These are phyloP conservation scores for Diuraphis noxia DNA, from an alignment of 1,140 invertebrate genomes.

Conservation along the genomic window DNA sequence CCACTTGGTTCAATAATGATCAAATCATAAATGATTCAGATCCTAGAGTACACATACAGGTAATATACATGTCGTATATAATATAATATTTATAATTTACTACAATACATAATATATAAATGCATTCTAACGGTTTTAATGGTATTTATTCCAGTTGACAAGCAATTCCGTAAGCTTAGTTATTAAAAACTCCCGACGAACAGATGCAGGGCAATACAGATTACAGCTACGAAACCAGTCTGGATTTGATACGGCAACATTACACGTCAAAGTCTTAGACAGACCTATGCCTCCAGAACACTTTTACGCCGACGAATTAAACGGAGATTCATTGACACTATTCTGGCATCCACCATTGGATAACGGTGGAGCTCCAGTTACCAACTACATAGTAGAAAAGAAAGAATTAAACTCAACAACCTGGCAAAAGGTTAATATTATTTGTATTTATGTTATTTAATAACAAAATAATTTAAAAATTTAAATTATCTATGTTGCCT, in stretches of 20 bases:
- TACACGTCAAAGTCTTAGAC: conserved; percentile 93
- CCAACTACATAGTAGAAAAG: conserved; percentile 96
- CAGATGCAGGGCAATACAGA: conserved; percentile 89
- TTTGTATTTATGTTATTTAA: background rate
- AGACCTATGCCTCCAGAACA: conserved; percentile 85
- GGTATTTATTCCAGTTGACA: conserved; percentile 65
- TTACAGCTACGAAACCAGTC: conserved; percentile 91
- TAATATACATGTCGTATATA: conserved; percentile 55
- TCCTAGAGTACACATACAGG: conserved; percentile 76
- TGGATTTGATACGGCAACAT: conserved; percentile 89
- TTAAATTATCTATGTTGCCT: background rate
- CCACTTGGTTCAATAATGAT: conserved; percentile 88
- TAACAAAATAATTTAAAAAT: no score
- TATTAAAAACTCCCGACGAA: conserved; percentile 87
- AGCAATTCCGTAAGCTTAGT: conserved; percentile 87
- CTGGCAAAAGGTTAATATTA: conserved; percentile 76
- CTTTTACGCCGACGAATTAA: conserved; percentile 88
- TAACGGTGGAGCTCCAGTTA: conserved; percentile 92
- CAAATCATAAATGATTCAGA: conserved; percentile 75
- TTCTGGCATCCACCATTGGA: conserved; percentile 96
- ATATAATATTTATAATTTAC: background rate
- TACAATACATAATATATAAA: background rate
- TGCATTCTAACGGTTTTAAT: background rate
- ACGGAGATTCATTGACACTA: conserved; percentile 90
- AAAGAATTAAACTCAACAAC: conserved; percentile 77